Base-by-base conservation (phyloP, 2,113 vertebrate species). In the Pelecanoides urinatrix region DNA sequence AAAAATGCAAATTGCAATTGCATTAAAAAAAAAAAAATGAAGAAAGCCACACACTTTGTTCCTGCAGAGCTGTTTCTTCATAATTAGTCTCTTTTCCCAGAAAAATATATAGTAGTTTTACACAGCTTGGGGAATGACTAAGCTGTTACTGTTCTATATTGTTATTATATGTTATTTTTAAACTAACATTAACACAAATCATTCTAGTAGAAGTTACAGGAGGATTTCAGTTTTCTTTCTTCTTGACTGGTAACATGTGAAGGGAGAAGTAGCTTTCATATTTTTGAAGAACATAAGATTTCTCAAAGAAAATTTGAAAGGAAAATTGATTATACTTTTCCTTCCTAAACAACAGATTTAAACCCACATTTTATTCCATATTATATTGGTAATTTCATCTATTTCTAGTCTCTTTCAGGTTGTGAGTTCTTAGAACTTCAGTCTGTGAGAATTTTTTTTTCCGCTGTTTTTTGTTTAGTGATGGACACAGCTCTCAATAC, bases 1-100 rank as follows among this genome's bases (percentile, higher is more conserved):
- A 89, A 94, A 91, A 81, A 85, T 63, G 52, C 26, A 67, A 80
- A 67, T 85, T 88, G 29, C 38, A 86, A 40, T 83, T 82, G 78
- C 88, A 40, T 95, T 7, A 12, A 40, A 40, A 40, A 59, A 92
- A 59, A 52, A 36, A 67, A 56, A 62, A 47, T 36, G 7, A 93
- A 29, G 30, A 19, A 90, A 53, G 55, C 72, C 78, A 79, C 34
- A 27, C 0, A 6, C 52, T 70, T 88, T 92, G 72, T 87, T 92
- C 36, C 73, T 92, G 68, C 91, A 61, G 76, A 71, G 40, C 80
- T 82, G 13, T 86, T 95, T 91, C 80, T 94, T 89, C 59, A n/a
- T 81, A 53, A 83, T 65, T 70, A 40, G 55, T 91, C 13, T 81
- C 5, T 91, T 90, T 96, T 96, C 63, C 55, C 30, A n/a, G 86